Percentiles rank a stretch among this genome's conserved stretches.
These are phyloP conservation scores for Etheostoma cragini DNA, from an alignment of 2,113 vertebrate genomes.

Conservation along the genomic window DNA sequence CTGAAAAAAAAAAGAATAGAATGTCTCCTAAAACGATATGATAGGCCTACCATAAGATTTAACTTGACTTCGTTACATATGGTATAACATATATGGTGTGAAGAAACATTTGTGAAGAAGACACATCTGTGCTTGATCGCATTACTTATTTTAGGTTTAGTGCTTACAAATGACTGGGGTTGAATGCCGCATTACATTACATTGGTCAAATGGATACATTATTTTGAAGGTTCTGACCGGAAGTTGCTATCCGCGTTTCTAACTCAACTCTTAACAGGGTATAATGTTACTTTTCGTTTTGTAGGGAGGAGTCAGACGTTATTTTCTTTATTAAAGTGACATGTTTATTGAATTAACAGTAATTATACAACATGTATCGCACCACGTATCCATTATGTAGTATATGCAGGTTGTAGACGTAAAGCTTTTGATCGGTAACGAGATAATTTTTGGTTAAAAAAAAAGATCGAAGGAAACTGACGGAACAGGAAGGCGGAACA, in stretches of 20 bases:
- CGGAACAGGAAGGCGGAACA: constrained; percentile 85
- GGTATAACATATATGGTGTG: too few relatives aligned
- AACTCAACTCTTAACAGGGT: neutral
- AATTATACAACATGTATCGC: constrained; percentile 33
- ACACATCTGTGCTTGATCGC: neutral
- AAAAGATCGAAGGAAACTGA: constrained; percentile 60
- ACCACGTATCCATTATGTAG: constrained; percentile 62
- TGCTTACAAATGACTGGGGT: neutral
- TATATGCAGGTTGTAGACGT: neutral
- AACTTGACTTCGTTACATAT: too few relatives aligned
- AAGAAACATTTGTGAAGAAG: too few relatives aligned
- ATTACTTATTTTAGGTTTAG: neutral
- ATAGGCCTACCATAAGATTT: too few relatives aligned
- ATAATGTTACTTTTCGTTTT: constrained; percentile 59
- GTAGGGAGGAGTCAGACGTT: constrained; percentile 77
- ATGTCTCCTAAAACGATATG: too few relatives aligned
- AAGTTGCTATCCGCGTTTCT: fast-evolving
- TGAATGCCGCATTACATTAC: neutral
- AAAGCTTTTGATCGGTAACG: constrained; percentile 29
- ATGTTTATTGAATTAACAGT: constrained; percentile 51
- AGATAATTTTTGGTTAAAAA: constrained; percentile 11
- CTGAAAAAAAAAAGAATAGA: too few relatives aligned
- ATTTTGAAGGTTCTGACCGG: constrained; percentile 60
- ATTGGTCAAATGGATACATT: neutral
- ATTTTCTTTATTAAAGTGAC: constrained; percentile 75